phyloP scores from a whole-genome alignment of 2,888 invertebrate genomes.

The Drosophila ustulata region DNA sequence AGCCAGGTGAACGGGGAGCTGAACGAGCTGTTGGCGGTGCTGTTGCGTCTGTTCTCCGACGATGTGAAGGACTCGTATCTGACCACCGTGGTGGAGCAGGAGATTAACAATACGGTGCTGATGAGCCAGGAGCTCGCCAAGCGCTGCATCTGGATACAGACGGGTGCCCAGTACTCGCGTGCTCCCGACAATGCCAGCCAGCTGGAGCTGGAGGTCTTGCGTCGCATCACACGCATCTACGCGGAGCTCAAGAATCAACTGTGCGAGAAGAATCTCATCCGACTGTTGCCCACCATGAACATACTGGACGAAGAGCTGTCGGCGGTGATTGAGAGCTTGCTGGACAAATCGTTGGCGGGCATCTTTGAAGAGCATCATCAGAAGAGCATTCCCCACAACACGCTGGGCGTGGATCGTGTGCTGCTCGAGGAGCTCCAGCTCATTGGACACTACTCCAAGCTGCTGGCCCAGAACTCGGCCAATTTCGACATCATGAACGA shows the following conservation, averaged over 20 bases:
- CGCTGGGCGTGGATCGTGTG: constrained; percentile 89
- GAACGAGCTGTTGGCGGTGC: constrained; percentile 88
- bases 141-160: constrained; percentile 92
- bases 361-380: constrained; percentile 89
- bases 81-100: constrained; percentile 93
- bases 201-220: constrained; percentile 88
- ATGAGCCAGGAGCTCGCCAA: constrained; percentile 92
- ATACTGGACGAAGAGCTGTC: constrained; percentile 83
- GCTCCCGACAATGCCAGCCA: constrained; percentile 86
- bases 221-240: constrained; percentile 90
- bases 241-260: constrained; percentile 91
- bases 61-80: constrained; percentile 92
- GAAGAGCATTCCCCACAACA: constrained; percentile 88
- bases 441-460: constrained; percentile 89
- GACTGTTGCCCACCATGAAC: constrained; percentile 85
- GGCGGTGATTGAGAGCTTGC: constrained; percentile 88
- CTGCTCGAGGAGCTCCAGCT: constrained; percentile 89
- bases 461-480: constrained; percentile 88
- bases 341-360: constrained; percentile 89
- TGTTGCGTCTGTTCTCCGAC: constrained; percentile 90
- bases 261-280: constrained; percentile 90
- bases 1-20: constrained; percentile 86
- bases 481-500: constrained; percentile 83
- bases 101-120: constrained; percentile 92
- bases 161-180: constrained; percentile 87